Evolutionary conservation across 2,888 invertebrate genomes (phyloP), one percentile per base, ranked within the genome.

Genomic region (Graphium colonna): DNA sequence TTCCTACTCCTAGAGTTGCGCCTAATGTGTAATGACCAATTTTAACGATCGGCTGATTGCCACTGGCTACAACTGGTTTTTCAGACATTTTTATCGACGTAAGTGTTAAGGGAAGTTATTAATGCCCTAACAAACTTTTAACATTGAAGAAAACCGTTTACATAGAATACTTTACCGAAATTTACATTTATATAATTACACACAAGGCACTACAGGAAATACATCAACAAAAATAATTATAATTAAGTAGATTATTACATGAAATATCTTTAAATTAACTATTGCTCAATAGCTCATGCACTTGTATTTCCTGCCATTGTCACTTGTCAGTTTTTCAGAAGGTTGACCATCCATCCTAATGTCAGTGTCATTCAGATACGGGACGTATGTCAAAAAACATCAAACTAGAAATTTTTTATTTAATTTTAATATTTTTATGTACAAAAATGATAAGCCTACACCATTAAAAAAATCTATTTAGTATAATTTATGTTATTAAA

Each of bases 1-100:
- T 99, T 21, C 99, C 99, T 33, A 98, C 97, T 33, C 99, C 99
- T 40, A 99, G 91, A 1, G 92, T 92, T 31, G 85, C 83, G 0
- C 99, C 98, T 46, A 99, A 90, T 50, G 97, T 95, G 82, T 99
- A 99, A 84, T 99, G 98, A 0, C 99, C 99, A 75, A 98, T 99
- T 91, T 98, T 98, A 31, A 98, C 96, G 61, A 96, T 93, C 52
- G 96, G 96, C 79, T 95, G 95, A 47, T 68, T 68, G 55, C 82
- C 82, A 67, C 80, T 81, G 39, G 79, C 75, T 48, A 74, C 73
- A 45, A 81, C 77, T 56, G 82, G 77, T 62, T 85, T 88, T 60
- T 88, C 88, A 67, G 85, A 74, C 85, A 85, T 80, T 58, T 68
- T 71, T 57, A 66, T n/a, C 66, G 62, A 16, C 39, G 44, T 49